A percentile compares a stretch with the other conserved stretches of the same genome.
These are phyloP conservation scores for Hypomesus transpacificus DNA, from an alignment of 2,113 vertebrate genomes.

Conservation along the genomic window DNA sequence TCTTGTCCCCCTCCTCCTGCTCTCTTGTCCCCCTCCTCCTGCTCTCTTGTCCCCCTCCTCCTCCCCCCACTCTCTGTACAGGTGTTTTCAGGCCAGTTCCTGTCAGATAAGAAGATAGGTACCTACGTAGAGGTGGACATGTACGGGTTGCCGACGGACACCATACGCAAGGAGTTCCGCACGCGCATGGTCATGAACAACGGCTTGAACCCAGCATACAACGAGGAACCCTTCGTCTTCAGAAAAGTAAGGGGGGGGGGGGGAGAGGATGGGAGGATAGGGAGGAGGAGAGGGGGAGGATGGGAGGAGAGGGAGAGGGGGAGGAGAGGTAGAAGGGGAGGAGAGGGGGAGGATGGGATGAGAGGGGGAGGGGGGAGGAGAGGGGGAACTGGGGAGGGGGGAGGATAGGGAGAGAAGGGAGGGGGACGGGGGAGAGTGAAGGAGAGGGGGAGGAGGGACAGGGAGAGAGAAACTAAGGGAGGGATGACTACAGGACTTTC, in stretches of 20 bases:
- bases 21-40: neutral
- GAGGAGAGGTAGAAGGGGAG: neutral
- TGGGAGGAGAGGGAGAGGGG: neutral
- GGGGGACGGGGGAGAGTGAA: too few relatives aligned
- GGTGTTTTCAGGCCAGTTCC: constrained; percentile 97
- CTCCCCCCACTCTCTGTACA: constrained; percentile 41
- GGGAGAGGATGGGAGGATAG: neutral
- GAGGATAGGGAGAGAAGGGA: neutral
- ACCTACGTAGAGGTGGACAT: constrained; percentile 98
- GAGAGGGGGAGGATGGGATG: neutral
- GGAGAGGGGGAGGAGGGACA: neutral
- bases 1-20: neutral
- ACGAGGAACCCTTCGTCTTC: constrained; percentile 96
- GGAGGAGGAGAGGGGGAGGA: neutral
- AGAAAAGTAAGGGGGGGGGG: constrained; percentile 79
- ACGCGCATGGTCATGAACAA: constrained; percentile 99
- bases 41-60: neutral
- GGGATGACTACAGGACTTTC: too few relatives aligned
- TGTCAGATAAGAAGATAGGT: constrained; percentile 98
- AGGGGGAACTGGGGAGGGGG: neutral
- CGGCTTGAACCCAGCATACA: constrained; percentile 96
- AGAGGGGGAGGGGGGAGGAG: neutral
- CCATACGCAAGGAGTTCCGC: constrained; percentile 95
- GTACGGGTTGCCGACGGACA: constrained; percentile 96
- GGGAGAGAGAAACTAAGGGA: too few relatives aligned